Percentiles rank a stretch among this genome's conserved stretches.
phyloP scores from a whole-genome alignment of 2,113 vertebrate species.

The Antennarius striatus region DNA sequence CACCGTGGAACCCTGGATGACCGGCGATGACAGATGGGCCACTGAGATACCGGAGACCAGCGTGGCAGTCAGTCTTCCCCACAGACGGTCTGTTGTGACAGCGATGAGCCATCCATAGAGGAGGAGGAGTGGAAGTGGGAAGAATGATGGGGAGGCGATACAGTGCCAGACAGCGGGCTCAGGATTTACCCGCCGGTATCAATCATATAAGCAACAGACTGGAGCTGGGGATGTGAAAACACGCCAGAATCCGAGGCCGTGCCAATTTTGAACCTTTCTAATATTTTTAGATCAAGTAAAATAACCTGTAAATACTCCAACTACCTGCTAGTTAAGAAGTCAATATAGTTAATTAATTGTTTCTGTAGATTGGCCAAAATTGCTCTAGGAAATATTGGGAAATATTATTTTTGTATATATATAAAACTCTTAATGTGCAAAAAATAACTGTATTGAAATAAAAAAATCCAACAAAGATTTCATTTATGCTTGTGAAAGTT shows the following conservation, averaged over 20 bases:
- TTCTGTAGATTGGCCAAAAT: too few species aligned
- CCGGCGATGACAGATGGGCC: slow-evolving; percentile 62
- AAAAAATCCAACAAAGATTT: background rate
- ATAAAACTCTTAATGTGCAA: too few species aligned
- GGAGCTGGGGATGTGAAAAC: slow-evolving; percentile 3
- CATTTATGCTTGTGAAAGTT: background rate
- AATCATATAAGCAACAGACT: slow-evolving; percentile 23
- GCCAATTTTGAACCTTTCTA: slow-evolving; percentile 31
- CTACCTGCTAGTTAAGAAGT: too few species aligned
- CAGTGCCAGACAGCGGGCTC: slow-evolving; percentile 39
- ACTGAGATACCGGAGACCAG: slow-evolving; percentile 49
- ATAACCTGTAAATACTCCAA: too few species aligned
- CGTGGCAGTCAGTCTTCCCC: slow-evolving; percentile 33
- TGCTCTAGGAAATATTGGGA: too few species aligned
- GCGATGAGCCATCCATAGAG: slow-evolving; percentile 53
- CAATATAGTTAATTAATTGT: too few species aligned
- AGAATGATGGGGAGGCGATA: slow-evolving; percentile 38
- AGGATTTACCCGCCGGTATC: slow-evolving; percentile 44
- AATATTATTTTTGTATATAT: too few species aligned
- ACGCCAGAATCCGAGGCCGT: slow-evolving; percentile 4
- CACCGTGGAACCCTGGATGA: slow-evolving; percentile 34
- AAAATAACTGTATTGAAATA: too few species aligned
- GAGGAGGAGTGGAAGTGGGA: background rate
- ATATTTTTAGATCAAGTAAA: background rate
- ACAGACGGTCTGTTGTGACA: slow-evolving; percentile 43